Percentiles rank a stretch among this genome's conserved stretches.
These are phyloP conservation scores for Dendrolimus pini DNA, from an alignment of 2,888 invertebrate genomes.

Conservation along the genomic window DNA sequence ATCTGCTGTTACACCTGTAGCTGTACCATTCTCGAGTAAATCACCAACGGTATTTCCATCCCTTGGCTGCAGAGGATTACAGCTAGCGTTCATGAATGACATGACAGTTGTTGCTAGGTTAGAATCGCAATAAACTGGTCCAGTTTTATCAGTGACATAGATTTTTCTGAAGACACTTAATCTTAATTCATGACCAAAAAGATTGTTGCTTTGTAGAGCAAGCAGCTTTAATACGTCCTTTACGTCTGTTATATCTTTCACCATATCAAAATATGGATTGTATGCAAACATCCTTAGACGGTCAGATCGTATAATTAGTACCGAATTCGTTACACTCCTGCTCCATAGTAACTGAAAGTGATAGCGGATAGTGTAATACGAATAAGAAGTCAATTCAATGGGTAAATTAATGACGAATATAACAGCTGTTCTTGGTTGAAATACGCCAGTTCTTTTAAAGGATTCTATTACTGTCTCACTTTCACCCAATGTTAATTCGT, in stretches of 20 bases:
- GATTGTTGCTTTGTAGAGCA: constrained; percentile 41
- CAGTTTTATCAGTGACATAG: constrained; percentile 39
- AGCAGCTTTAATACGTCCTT: constrained; percentile 43
- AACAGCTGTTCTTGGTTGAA: constrained; percentile 57
- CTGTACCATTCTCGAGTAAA: constrained; percentile 54
- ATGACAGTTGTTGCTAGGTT: constrained; percentile 45
- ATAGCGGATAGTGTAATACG: constrained; percentile 47
- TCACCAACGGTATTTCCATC: constrained; percentile 62
- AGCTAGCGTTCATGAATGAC: constrained; percentile 51
- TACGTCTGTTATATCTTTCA: constrained; percentile 52
- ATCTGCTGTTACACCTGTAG: constrained; percentile 63
- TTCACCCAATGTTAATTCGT: constrained; percentile 38
- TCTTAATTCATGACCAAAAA: constrained; percentile 44
- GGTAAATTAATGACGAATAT: constrained; percentile 55
- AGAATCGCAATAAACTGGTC: constrained; percentile 45
- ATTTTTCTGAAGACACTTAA: constrained; percentile 56
- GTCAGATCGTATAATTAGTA: constrained; percentile 45
- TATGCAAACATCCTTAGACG: constrained; percentile 65
- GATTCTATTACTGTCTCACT: constrained; percentile 48
- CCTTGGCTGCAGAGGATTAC: constrained; percentile 46
- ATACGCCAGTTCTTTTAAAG: constrained; percentile 53
- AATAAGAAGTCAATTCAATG: constrained; percentile 45
- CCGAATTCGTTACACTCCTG: constrained; percentile 69
- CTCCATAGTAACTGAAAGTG: constrained; percentile 72
- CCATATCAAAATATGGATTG: constrained; percentile 62